Base-by-base conservation (phyloP, 2,113 vertebrate species). In the Odontophorus gujanensis region DNA sequence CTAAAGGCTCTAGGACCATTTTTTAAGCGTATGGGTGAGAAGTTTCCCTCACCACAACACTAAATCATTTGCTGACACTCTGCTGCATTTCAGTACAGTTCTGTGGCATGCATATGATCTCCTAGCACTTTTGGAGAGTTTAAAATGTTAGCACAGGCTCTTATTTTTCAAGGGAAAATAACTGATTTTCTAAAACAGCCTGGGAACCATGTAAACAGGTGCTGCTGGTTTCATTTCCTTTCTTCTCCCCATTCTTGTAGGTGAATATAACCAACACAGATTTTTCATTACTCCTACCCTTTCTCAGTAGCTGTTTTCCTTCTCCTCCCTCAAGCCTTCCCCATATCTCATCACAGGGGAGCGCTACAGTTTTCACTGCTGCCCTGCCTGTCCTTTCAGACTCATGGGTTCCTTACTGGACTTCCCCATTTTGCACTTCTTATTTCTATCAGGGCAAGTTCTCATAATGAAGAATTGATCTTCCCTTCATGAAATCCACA, bases 71-170 rank as follows among this genome's bases (percentile, higher is more conserved):
- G 20, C 19, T n/a, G 57, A 81, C 85, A 81, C 19, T 13, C 36
- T 75, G 32, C 21, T 34, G 2, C 3, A 1, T n/a, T 82, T 91
- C 62, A 28, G n/a, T 32, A 45, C 25, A 48, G 21, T 20, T 5
- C 25, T 40, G 4, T 6, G 2, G 13, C 8, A 25, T 0, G 0
- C 20, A 9, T 9, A 19, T 16, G 68, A 74, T 14, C 25, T 47
- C 9, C 7, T 17, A 34, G 43, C 36, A 34, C 24, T 72, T 74
- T 76, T 40, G 22, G 36, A 88, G 17, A 34, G 34, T 81, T 75
- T 19, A 28, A 28, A 74, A 78, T 6, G 1, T 57, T 68, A 17
- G 10, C 16, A 3, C 28, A 17, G 16, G 14, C 7, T 7, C 5
- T 12, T 62, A 17, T 28, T 73, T 89, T 87, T 51, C 0, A 4